Conservation (phyloP, 2,113 vertebrate genomes). For the Zingel zingel region DNA sequence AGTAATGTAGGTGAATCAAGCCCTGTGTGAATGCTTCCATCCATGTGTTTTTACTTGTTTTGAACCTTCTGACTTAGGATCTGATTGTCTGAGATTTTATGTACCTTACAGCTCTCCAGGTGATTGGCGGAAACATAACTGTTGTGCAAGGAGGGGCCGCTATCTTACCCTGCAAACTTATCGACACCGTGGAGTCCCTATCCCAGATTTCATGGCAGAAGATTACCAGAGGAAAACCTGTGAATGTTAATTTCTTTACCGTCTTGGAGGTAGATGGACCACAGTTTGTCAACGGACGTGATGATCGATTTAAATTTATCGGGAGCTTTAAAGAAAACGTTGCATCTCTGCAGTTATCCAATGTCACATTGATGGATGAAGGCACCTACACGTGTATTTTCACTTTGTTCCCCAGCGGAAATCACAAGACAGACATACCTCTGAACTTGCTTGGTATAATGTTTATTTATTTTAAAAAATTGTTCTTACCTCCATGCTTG, state of each 20-base stretch:
- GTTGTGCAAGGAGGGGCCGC: neutral
- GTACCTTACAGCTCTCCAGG: slow-evolving; percentile 30
- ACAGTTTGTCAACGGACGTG: neutral
- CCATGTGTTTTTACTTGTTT: neutral
- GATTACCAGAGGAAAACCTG: slow-evolving; percentile 21
- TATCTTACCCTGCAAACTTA: slow-evolving; percentile 58
- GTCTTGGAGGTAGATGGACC: fast-evolving
- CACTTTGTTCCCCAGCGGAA: slow-evolving; percentile 59
- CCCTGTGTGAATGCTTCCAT: neutral
- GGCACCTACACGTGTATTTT: slow-evolving; percentile 71
- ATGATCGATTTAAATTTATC: slow-evolving; percentile 42
- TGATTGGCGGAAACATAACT: slow-evolving; percentile 20
- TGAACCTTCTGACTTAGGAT: neutral
- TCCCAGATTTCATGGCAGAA: slow-evolving; percentile 71
- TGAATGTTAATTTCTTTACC: neutral
- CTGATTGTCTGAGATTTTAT: neutral
- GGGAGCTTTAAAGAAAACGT: neutral
- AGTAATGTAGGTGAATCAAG: too few relatives aligned
- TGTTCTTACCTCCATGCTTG: neutral
- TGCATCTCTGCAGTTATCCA: slow-evolving; percentile 59
- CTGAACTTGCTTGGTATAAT: slow-evolving; percentile 55
- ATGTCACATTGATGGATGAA: slow-evolving; percentile 54
- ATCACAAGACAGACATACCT: slow-evolving; percentile 6
- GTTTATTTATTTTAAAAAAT: neutral
- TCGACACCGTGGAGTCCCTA: neutral